Evolutionary conservation across 2,888 invertebrate genomes (phyloP).

Genomic region (Helicoverpa assulta): DNA sequence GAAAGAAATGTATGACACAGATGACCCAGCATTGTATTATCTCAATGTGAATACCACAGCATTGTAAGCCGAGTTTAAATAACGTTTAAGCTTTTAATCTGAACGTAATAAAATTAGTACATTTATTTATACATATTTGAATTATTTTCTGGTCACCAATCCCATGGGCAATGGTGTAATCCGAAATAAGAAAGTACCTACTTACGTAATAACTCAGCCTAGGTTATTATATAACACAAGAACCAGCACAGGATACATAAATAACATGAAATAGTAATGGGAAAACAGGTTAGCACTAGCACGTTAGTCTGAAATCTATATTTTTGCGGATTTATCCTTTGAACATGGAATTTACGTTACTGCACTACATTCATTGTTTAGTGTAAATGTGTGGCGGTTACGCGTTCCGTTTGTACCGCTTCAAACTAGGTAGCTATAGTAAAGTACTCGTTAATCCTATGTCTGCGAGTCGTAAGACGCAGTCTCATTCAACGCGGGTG

Average conservation of each 20-base stretch:
- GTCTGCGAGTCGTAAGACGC: conserved; percentile 65
- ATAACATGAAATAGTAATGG: too few species aligned
- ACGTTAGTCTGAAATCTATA: neutral
- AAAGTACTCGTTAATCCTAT: conserved; percentile 50
- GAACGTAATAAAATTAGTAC: conserved; percentile 15
- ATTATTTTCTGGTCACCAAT: neutral
- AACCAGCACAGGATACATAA: too few species aligned
- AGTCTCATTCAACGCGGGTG: conserved; percentile 69
- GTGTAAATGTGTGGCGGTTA: conserved; percentile 30
- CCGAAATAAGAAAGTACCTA: neutral
- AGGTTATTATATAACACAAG: too few species aligned
- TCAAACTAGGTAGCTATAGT: conserved; percentile 45
- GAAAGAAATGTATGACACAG: conserved; percentile 86
- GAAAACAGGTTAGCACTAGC: too few species aligned
- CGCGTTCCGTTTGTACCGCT: conserved; percentile 40
- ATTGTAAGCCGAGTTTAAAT: conserved; percentile 13
- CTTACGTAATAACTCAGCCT: too few species aligned
- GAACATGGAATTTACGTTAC: neutral
- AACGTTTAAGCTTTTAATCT: neutral
- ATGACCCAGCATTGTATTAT: conserved; percentile 87
- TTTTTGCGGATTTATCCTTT: neutral
- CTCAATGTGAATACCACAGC: conserved; percentile 72
- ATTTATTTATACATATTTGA: neutral
- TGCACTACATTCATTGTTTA: neutral
- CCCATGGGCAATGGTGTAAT: neutral